phyloP scores from a whole-genome alignment of 2,888 invertebrate genomes.

The Erebia ligea region DNA sequence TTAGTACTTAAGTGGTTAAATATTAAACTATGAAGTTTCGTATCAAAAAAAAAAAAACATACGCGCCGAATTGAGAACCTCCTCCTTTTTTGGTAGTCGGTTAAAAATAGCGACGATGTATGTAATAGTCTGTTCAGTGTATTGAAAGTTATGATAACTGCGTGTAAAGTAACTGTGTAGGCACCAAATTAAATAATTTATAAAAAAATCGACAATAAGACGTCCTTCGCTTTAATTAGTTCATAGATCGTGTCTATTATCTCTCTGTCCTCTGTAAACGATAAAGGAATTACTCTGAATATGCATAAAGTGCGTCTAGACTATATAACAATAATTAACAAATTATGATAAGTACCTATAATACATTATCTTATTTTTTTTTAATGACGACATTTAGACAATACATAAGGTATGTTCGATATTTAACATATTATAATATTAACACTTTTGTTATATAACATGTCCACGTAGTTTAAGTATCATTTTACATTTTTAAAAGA shows the following conservation, averaged over 20 bases:
- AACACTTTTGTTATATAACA: too few species aligned
- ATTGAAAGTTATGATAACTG: conserved; percentile 4
- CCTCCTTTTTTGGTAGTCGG: too few species aligned
- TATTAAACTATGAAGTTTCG: not conserved
- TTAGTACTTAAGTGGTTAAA: not conserved
- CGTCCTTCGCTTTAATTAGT: conserved; percentile 81
- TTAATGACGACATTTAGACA: too few species aligned
- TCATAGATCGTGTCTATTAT: conserved; percentile 55
- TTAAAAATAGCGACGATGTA: not conserved
- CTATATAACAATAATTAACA: not conserved
- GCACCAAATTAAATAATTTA: conserved; percentile 54
- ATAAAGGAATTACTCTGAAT: conserved; percentile 47
- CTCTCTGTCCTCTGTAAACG: conserved; percentile 42
- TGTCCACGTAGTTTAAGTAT: too few species aligned
- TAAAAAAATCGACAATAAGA: conserved; percentile 77
- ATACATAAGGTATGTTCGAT: too few species aligned
- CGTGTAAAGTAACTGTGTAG: conserved; percentile 42
- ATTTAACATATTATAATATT: too few species aligned
- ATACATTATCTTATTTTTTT: too few species aligned
- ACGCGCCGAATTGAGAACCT: too few species aligned
- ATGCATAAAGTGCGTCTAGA: not conserved
- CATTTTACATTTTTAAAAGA: too few species aligned
- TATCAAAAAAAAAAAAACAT: too few species aligned
- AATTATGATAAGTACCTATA: too few species aligned
- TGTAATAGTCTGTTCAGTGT: conserved; percentile 25